Evolutionary conservation across 1,140 invertebrate genomes (phyloP).

Genomic region (Leptopilina boulardi): DNA sequence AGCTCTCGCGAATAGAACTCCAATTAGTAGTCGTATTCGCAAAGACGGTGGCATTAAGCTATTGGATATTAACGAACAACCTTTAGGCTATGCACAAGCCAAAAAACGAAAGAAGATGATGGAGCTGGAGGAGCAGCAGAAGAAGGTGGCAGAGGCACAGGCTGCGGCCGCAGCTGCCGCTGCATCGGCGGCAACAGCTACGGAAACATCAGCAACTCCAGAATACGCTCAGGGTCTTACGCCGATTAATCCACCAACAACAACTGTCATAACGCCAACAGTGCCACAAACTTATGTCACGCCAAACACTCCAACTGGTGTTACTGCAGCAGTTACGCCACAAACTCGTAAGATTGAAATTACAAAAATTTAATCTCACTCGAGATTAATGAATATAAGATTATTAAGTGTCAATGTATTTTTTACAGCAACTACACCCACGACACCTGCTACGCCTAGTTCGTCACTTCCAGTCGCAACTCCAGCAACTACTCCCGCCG

Average conservation of each 20-base stretch:
- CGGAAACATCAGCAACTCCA: conserved; percentile 75
- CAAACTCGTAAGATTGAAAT: conserved; percentile 61
- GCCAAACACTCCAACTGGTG: conserved; percentile 61
- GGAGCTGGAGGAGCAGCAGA: conserved; percentile 88
- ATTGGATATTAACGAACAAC: conserved; percentile 95
- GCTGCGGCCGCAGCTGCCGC: conserved; percentile 74
- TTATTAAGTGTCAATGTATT: conserved; percentile 40
- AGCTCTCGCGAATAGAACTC: conserved; percentile 74
- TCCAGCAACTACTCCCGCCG: conserved; percentile 63
- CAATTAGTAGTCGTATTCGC: conserved; percentile 76
- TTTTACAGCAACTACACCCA: conserved; percentile 65
- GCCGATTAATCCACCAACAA: conserved; percentile 71
- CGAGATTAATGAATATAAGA: background rate
- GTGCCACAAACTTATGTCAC: conserved; percentile 64
- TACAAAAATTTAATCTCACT: conserved; percentile 34
- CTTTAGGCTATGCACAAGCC: conserved; percentile 81
- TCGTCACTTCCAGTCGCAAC: conserved; percentile 66
- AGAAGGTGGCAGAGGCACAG: conserved; percentile 81
- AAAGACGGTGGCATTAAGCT: conserved; percentile 95
- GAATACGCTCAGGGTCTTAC: conserved; percentile 83
- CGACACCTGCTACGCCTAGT: conserved; percentile 63
- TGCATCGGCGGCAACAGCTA: conserved; percentile 71
- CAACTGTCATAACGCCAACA: conserved; percentile 56
- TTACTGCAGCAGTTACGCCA: conserved; percentile 57
- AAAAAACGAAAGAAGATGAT: conserved; percentile 78